Conservation (phyloP, 2,888 invertebrate species). For the Pterostichus madidus region DNA sequence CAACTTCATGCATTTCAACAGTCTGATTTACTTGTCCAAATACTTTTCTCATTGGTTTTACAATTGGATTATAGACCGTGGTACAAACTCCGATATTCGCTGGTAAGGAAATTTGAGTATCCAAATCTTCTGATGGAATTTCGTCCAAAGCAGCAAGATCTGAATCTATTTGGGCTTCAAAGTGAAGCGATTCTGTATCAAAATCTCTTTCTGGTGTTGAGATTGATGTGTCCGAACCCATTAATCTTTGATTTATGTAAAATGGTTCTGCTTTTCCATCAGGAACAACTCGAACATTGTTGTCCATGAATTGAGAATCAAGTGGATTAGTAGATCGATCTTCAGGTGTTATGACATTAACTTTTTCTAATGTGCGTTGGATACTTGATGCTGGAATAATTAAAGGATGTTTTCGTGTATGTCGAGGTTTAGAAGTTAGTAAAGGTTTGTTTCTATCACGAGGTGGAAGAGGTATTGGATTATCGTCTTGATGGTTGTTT, state of each 20-base stretch:
- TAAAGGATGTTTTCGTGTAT: conserved; percentile 90
- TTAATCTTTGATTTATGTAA: conserved; percentile 67
- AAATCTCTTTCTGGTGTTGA: conserved; percentile 71
- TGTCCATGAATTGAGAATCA: conserved; percentile 73
- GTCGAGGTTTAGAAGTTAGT: conserved; percentile 84
- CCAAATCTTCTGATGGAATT: conserved; percentile 73
- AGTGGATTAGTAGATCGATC: conserved; percentile 69
- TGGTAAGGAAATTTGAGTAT: conserved; percentile 58
- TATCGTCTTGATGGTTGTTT: conserved; percentile 75
- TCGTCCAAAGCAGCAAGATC: conserved; percentile 82
- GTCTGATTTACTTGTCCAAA: conserved; percentile 47
- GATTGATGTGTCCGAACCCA: conserved; percentile 65
- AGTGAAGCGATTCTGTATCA: conserved; percentile 77
- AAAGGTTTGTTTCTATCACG: conserved; percentile 84
- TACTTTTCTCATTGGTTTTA: conserved; percentile 56
- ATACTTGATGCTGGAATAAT: conserved; percentile 85
- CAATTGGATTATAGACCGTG: conserved; percentile 41
- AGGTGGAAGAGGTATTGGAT: conserved; percentile 89
- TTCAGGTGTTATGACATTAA: conserved; percentile 77
- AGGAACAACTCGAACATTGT: conserved; percentile 69
- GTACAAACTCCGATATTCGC: conserved; percentile 22
- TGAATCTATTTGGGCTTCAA: conserved; percentile 82
- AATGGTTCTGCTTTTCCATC: conserved; percentile 68
- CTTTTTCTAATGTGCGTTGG: conserved; percentile 82
- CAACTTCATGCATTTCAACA: conserved; percentile 37